These are phyloP conservation scores for Lithophane leautieri DNA, from an alignment of 2,888 invertebrate genomes.

Conservation along the genomic window DNA sequence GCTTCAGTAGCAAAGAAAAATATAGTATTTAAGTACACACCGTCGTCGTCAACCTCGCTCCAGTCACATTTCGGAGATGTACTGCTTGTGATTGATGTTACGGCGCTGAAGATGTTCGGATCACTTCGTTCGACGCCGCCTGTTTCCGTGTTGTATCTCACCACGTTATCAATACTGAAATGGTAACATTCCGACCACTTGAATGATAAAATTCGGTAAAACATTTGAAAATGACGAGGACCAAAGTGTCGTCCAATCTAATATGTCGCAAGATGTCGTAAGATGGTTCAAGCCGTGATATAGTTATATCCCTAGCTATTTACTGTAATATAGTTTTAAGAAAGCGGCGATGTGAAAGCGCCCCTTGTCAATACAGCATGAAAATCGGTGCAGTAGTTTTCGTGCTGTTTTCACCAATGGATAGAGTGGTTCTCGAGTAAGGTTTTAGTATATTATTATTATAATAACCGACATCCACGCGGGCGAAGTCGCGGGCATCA, in stretches of 20 bases:
- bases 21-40: slow-evolving; percentile 29
- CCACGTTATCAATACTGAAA: slow-evolving; percentile 30
- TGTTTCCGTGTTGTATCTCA: background rate
- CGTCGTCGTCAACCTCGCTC: slow-evolving; percentile 54
- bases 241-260: background rate
- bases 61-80: slow-evolving; percentile 59
- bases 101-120: background rate
- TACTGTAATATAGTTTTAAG: too few relatives aligned
- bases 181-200: background rate
- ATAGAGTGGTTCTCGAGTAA: too few relatives aligned
- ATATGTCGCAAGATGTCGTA: background rate
- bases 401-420: too few relatives aligned
- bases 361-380: too few relatives aligned
- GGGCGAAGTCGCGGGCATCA: too few relatives aligned
- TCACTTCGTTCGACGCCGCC: background rate
- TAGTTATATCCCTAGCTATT: too few relatives aligned
- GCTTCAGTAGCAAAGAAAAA: background rate
- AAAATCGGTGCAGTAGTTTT: too few relatives aligned
- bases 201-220: background rate
- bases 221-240: background rate
- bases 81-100: background rate
- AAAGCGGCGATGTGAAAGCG: too few relatives aligned
- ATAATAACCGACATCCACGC: too few relatives aligned
- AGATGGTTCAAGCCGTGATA: too few relatives aligned
- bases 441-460: too few relatives aligned